phyloP scores from a whole-genome alignment of 2,113 vertebrate genomes.

The Eolophus roseicapilla region DNA sequence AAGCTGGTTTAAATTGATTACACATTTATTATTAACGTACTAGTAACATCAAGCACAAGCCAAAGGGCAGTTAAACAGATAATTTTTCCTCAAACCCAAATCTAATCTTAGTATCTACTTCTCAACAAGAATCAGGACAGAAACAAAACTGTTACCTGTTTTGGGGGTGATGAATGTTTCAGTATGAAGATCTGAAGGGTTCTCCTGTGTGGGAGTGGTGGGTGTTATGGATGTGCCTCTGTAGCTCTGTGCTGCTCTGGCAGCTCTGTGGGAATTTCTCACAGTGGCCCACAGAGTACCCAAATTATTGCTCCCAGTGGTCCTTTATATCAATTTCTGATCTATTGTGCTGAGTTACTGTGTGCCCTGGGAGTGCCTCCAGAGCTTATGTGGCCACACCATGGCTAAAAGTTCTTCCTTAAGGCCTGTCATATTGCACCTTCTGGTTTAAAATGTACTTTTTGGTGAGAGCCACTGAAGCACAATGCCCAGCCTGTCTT shows the following conservation, averaged over 20 bases:
- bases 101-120: neutral
- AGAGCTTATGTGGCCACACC: rapidly evolving
- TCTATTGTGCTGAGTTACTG: neutral
- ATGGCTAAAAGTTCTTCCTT: neutral
- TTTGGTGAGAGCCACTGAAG: neutral
- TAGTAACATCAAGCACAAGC: neutral
- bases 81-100: neutral
- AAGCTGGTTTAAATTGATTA: neutral
- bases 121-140: neutral
- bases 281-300: neutral
- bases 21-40: neutral
- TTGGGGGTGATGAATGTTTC: neutral
- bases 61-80: neutral
- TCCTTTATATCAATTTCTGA: neutral
- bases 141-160: neutral
- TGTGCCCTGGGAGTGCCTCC: neutral
- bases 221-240: rapidly evolving
- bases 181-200: neutral
- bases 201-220: rapidly evolving
- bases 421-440: neutral
- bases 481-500: neutral
- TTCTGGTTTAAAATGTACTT: neutral
- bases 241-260: neutral
- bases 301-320: neutral
- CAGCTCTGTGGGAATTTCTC: neutral